A percentile compares a stretch with the other conserved stretches of the same genome.
Evolutionary conservation across 2,888 invertebrate genomes (phyloP).

Genomic region (Limenitis camilla): DNA sequence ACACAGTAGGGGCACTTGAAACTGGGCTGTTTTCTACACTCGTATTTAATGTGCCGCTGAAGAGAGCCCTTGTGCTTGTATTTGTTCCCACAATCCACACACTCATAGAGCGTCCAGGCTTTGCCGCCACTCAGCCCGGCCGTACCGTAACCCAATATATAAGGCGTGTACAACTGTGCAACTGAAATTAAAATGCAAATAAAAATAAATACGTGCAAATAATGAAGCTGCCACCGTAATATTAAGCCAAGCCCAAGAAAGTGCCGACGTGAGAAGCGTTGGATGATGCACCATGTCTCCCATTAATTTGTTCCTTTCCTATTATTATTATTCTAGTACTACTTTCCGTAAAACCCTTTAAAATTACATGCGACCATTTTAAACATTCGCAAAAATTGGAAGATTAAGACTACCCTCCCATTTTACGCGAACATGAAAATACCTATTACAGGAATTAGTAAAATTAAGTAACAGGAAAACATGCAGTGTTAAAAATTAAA

Average conservation of each 20-base stretch:
- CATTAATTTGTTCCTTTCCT: constrained; percentile 56
- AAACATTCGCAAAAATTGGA: constrained; percentile 16
- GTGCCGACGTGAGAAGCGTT: constrained; percentile 60
- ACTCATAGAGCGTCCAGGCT: constrained; percentile 73
- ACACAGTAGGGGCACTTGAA: constrained; percentile 82
- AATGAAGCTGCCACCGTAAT: constrained; percentile 55
- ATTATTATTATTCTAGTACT: constrained; percentile 38
- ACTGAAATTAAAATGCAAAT: constrained; percentile 72
- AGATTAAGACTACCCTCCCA: constrained; percentile 8
- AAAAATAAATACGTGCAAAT: constrained; percentile 69
- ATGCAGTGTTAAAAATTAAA: constrained; percentile 27
- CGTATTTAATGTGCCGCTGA: constrained; percentile 83
- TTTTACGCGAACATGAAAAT: constrained; percentile 9
- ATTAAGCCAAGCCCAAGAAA: constrained; percentile 57
- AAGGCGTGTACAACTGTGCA: constrained; percentile 74
- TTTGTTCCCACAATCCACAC: constrained; percentile 84
- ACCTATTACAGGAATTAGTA: constrained; percentile 28
- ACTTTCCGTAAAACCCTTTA: constrained; percentile 29
- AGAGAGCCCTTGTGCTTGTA: constrained; percentile 88
- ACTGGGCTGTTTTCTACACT: constrained; percentile 82
- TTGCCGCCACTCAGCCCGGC: constrained; percentile 62
- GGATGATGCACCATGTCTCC: constrained; percentile 74
- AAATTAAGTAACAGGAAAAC: constrained; percentile 10
- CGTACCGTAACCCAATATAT: constrained; percentile 71
- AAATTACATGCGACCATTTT: constrained; percentile 45